phyloP scores from a whole-genome alignment of 2,113 vertebrate genomes.

The Phrynosoma platyrhinos region DNA sequence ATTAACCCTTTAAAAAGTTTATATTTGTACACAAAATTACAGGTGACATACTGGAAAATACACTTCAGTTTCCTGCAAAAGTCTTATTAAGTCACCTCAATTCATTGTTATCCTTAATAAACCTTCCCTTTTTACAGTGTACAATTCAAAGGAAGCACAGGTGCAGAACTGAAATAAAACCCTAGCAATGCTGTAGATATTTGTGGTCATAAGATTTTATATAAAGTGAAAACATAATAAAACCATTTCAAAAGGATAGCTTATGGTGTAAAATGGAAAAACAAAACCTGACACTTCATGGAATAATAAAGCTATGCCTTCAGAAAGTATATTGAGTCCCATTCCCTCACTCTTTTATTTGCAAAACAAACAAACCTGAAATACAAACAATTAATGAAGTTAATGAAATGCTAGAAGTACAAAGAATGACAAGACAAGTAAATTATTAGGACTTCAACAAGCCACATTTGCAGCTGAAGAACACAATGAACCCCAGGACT shows the following conservation, averaged over 20 bases:
- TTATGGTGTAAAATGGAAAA: not conserved
- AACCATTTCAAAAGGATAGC: conserved; percentile 3
- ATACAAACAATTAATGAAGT: not conserved
- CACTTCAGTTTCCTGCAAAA: not conserved
- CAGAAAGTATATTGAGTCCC: no score
- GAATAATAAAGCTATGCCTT: not conserved
- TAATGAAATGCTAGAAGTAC: not conserved
- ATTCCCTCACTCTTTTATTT: not conserved
- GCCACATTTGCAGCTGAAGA: no score
- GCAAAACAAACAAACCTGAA: not conserved
- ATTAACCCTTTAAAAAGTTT: not conserved
- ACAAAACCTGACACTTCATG: not conserved
- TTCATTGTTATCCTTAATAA: not conserved
- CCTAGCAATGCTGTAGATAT: not conserved
- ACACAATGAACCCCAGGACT: no score
- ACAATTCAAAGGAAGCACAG: not conserved
- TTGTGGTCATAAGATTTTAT: not conserved
- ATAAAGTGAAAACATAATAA: not conserved
- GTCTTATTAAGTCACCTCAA: not conserved
- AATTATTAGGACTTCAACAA: not conserved
- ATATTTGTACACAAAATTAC: not conserved
- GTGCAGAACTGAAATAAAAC: not conserved
- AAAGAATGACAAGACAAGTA: not conserved
- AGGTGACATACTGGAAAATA: not conserved
- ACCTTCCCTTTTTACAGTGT: not conserved